Evolutionary conservation across 2,797 vertebrate species (phyloP), one percentile per base, ranked within the genome.

Genomic region (Loris lydekkerianus): DNA sequence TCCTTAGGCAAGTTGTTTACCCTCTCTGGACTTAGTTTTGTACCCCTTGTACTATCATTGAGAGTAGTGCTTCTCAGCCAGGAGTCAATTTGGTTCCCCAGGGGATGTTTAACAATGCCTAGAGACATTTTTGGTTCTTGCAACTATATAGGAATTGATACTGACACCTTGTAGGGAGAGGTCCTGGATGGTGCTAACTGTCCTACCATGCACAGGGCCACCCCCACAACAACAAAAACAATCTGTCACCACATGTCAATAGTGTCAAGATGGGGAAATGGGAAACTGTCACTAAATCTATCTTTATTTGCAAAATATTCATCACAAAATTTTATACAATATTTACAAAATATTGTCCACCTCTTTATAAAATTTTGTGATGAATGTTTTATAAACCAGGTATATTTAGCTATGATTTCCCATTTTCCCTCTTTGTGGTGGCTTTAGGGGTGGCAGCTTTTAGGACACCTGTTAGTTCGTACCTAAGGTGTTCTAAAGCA

Each of bases 61-160:
- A 73, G 27, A 92, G 5, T 25, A 9, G 23, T 60, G 9, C 27
- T 67, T 85, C 25, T 89, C 17, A 53, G 2, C 1, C 6, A 46
- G 67, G 61, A 31, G 7, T 65, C 10, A 2, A 0, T 60, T 76
- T 87, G n/a, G 27, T 18, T 17, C 17, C 34, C 46, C 1, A 34
- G 9, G 53, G 49, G 3, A 34, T 3, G n/a, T 29, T 80, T 56
- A 76, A 31, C 23, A 43, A 2, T n/a, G 20, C 34, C 37, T 80
- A 25, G 25, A 83, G n/a, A 70, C 53, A 25, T 60, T 86, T 85
- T 86, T 60, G 72, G 60, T 63, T 78, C 49, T 85, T 40, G 87
- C 1, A 25, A 8, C 23, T 89, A 13, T 61, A 27, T 37, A 69
- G 37, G 40, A 67, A 2, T 7, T 76, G 77, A 49, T 60, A 1